A percentile compares a stretch with the other conserved stretches of the same genome.
phyloP scores from a whole-genome alignment of 2,113 vertebrate genomes.

The Rhegmatorhina hoffmannsi region DNA sequence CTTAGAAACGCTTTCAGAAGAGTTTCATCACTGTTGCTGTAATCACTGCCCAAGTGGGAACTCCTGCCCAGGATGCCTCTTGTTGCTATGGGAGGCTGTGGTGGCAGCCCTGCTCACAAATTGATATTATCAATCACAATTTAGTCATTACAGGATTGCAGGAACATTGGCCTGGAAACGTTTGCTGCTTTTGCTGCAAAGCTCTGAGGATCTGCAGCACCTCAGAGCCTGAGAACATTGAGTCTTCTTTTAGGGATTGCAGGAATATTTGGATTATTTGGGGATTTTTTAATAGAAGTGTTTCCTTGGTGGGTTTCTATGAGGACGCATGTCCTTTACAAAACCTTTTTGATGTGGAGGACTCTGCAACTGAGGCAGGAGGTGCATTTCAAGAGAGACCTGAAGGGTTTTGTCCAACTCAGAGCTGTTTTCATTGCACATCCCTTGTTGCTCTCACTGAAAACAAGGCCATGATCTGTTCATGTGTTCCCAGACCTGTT shows the following conservation, averaged over 20 bases:
- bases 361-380: background rate
- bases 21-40: background rate
- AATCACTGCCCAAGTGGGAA: background rate
- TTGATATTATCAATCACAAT: background rate
- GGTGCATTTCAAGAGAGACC: background rate
- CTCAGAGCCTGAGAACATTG: background rate
- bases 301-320: background rate
- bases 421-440: rapidly evolving
- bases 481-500: rapidly evolving
- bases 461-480: background rate
- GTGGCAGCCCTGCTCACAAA: background rate
- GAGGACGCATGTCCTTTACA: background rate
- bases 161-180: background rate
- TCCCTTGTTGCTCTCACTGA: background rate
- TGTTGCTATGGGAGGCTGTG: background rate
- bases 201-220: background rate
- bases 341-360: background rate
- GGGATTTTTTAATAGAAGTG: background rate
- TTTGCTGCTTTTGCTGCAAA: background rate
- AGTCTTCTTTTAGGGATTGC: background rate
- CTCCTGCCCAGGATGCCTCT: background rate
- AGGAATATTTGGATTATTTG: background rate
- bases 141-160: background rate
- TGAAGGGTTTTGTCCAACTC: background rate
- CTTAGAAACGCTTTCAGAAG: background rate